A percentile compares a stretch with the other conserved stretches of the same genome.
These are phyloP conservation scores for Psittacula echo DNA, from an alignment of 2,797 vertebrate genomes.

Conservation along the genomic window DNA sequence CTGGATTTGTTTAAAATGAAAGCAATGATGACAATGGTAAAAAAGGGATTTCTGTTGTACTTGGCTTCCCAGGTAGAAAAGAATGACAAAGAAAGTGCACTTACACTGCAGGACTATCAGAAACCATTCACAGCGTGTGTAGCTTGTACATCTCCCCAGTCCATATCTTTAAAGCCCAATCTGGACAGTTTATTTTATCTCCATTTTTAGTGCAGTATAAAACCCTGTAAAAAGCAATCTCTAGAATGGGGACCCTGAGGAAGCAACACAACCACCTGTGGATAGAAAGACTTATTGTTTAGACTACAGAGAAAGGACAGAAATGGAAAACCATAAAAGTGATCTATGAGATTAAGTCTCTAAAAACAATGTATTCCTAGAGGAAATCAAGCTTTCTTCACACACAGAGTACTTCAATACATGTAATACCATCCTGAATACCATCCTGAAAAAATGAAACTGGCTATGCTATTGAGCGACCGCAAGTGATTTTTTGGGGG, in stretches of 20 bases:
- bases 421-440: background rate
- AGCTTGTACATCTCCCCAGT: background rate
- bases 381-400: constrained; percentile 7
- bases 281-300: background rate
- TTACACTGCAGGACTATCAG: background rate
- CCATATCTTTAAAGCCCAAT: background rate
- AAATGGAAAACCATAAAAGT: constrained; percentile 12
- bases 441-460: background rate
- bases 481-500: background rate
- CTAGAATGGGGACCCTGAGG: background rate
- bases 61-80: background rate
- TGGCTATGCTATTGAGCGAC: background rate
- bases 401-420: background rate
- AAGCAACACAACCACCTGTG: background rate
- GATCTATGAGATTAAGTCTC: constrained; percentile 16
- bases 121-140: background rate
- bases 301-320: background rate
- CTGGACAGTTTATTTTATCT: constrained; percentile 46
- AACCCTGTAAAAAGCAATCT: constrained; percentile 13
- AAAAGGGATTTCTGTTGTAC: background rate
- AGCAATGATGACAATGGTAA: background rate
- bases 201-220: constrained; percentile 34
- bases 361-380: background rate
- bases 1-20: background rate
- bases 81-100: background rate